Base-by-base conservation (phyloP, 2,888 invertebrate genomes). In the Hyposoter dolosus region DNA sequence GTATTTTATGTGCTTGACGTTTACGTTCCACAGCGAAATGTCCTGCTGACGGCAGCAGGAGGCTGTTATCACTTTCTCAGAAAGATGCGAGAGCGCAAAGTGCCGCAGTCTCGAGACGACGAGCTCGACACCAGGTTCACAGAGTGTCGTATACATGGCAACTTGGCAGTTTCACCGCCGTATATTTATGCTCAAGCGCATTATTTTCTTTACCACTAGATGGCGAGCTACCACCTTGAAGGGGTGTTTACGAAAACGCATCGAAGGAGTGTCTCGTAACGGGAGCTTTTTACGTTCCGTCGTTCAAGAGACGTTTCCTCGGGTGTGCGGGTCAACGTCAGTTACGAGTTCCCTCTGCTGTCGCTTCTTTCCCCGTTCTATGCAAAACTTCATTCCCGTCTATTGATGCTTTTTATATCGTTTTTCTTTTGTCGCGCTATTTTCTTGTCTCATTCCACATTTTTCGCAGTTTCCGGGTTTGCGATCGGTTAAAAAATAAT, bases 21-120 rank as follows among this genome's bases (percentile, higher is more conserved):
- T 63, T 63, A 84, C 78, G 71, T 80, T 83, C 32, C 72, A 7
- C 72, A 50, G 65, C 45, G 69, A 80, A 83, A 83, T 53, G 69
- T 84, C 69, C 75, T 75, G 86, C 60, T 66, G 77, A 83, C 81
- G 81, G 77, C 82, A 82, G 84, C 66, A 78, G 78, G 84, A 75
- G 78, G 84, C 86, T 86, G 86, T 86, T 86, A 86, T 86, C 86
- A 86, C 84, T 86, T 86, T 84, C 86, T 82, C 47, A 75, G 75
- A 75, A 86, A 83, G 79, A 81, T 72, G 86, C 53, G 81, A 81
- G 81, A 72, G 77, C 86, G 75, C 80, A 78, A 86, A 83, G 86
- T 86, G 81, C 63, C 68, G 80, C 53, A 65, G 79, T 72, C 83
- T 86, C 81, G 86, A 65, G 75, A 84, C 40, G 75, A 84, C 40